Base-by-base conservation (phyloP, 2,113 vertebrate genomes). In the Oostethus manadensis region DNA sequence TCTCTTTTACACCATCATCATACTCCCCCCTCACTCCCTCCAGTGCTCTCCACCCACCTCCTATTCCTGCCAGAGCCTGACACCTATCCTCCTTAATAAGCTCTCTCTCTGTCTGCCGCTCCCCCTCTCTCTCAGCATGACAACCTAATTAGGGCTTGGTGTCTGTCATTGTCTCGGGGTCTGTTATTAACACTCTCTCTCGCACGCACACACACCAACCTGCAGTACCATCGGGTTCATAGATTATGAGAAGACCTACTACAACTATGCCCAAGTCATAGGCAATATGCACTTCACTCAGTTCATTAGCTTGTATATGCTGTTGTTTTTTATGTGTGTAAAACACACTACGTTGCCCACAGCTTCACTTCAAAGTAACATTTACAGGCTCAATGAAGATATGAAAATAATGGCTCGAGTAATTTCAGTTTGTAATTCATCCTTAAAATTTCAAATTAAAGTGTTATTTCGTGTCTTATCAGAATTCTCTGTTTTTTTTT, bases 131-230 rank as follows among this genome's bases (percentile, higher is more conserved):
- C 79, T 73, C 70, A 69, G 71, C 80, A 73, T 87, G 85, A 86
- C 85, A 86, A 79, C 83, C 85, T 89, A 89, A 89, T 88, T 87
- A 87, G 82, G 59, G 62, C 67, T 80, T 68, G 70, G 80, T 84
- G 78, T 81, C 86, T 87, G 84, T 88, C 85, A 86, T 80, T 86
- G 79, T 87, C 82, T 77, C 76, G 42, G 79, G 70, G 65, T 69
- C 76, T 80, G 77, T 86, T 83, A 85, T 86, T 88, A 86, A 73
- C 59, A 67, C 70, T 62, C 68, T 56, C 70, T 71, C 51, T 70
- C 60, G 58, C 60, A 47, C 68, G 50, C 51, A 63, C 71, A 35
- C 60, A 55, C 42, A 57, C 60, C 44, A 48, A 66, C 26, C 51
- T n/a, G 8, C 17, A 33, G 33, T 51, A 74, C 74, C 64, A 54